phyloP scores from a whole-genome alignment of 2,797 vertebrate species.

The Ptychadena robeensis region DNA sequence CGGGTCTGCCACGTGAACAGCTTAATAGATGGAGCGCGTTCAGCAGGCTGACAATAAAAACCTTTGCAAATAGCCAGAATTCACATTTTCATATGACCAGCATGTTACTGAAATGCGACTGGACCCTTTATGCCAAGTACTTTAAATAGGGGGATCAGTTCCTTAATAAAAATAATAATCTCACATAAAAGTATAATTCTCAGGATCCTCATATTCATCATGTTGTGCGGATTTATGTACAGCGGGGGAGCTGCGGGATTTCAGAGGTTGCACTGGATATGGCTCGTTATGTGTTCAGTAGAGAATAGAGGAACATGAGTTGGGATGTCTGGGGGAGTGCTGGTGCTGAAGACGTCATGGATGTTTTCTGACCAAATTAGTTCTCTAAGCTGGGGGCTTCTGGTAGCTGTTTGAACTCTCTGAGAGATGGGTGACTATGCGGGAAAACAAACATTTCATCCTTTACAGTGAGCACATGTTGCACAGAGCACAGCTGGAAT shows the following conservation, averaged over 20 bases:
- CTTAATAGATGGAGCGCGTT: no score
- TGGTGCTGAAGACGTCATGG: background rate
- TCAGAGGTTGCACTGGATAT: background rate
- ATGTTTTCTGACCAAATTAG: background rate
- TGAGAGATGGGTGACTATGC: slow-evolving; percentile 11
- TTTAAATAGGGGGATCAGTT: no score
- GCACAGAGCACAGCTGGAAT: slow-evolving; percentile 30
- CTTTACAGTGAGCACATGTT: slow-evolving; percentile 18
- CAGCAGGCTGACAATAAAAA: no score
- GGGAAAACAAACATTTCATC: slow-evolving; percentile 28
- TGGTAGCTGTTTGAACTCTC: slow-evolving; percentile 39
- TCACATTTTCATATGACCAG: no score
- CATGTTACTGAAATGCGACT: no score
- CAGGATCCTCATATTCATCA: background rate
- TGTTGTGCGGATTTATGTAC: background rate
- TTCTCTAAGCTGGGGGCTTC: background rate
- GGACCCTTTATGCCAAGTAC: no score
- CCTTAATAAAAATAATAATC: background rate
- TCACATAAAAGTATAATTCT: background rate
- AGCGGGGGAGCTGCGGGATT: no score
- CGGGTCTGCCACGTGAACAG: no score
- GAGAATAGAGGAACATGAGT: background rate
- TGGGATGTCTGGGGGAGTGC: background rate
- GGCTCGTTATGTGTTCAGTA: background rate
- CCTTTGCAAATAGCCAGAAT: no score